Base-by-base conservation (phyloP, 2,888 invertebrate species). In the Rhingia rostrata region DNA sequence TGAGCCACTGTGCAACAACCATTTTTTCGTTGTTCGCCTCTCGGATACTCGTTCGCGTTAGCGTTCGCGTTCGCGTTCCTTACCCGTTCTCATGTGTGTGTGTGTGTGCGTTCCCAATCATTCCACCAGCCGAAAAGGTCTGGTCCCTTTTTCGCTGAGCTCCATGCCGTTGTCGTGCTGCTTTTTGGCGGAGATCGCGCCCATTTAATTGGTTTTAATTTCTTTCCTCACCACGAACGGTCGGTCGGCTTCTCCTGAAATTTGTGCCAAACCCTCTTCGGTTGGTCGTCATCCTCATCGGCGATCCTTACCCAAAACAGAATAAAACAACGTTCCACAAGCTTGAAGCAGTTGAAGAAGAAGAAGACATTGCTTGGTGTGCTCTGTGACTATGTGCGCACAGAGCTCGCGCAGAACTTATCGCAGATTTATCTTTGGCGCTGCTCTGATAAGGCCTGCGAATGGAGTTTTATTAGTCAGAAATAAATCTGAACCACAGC, bases 201-300 rank as follows among this genome's bases (percentile, higher is more conserved):
- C 87, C 87, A 87, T 88, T 88, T 88, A 88, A 88, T 88, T 88
- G 88, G 88, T 87, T 88, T 88, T 88, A 88, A 88, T 88, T 88
- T 88, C 87, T 87, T 87, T 87, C 80, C 86, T 81, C 86, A 84
- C 82, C 86, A 86, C 66, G 58, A 41, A 56, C 47, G 43, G 45
- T 14, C 45, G 53, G 66, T 41, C 53, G 73, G 37, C 45, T 54
- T 74, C 54, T 22, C 35, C 41, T 49, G 70, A 79, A 79, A 63
- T 79, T 73, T 83, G 72, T 73, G 74, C 79, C 80, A 64, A 64
- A 43, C 79, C 79, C 70, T 70, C 54, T 54, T 58, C 64, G 72
- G 37, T 39, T 14, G 75, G 58, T 75, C 66, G 56, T 72, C 41
- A 14, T 22, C 22, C 51, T 35, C 73, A 35, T 54, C 54, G 7